These are phyloP conservation scores for Drosophila dives DNA, from an alignment of 2,888 invertebrate species.

Conservation along the genomic window DNA sequence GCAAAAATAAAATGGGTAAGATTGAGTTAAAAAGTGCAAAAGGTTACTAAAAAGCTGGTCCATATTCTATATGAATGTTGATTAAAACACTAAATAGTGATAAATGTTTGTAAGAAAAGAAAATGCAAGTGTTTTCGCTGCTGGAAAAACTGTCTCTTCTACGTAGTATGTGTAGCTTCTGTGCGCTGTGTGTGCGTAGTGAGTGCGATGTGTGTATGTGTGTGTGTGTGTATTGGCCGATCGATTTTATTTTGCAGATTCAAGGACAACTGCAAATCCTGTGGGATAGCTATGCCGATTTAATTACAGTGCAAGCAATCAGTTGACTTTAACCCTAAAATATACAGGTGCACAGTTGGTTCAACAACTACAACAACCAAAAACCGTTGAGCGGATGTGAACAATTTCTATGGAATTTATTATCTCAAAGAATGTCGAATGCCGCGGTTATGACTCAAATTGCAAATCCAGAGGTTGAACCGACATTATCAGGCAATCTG, in stretches of 20 bases:
- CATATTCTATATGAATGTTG: conserved; percentile 2
- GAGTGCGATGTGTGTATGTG: conserved; percentile 35
- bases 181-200: conserved; percentile 39
- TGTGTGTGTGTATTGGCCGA: conserved; percentile 71
- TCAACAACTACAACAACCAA: conserved; percentile 33
- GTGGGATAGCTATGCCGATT: conserved; percentile 56
- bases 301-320: conserved; percentile 12
- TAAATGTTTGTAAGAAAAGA: conserved; percentile 3
- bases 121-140: conserved; percentile 30
- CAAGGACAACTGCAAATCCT: conserved; percentile 75
- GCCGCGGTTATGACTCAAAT: conserved; percentile 66
- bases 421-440: conserved; percentile 61
- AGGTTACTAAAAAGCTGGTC: conserved; percentile 27
- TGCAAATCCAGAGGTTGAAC: conserved; percentile 58
- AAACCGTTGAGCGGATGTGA: conserved; percentile 50
- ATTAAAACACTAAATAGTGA: neutral
- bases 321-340: conserved; percentile 16
- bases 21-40: conserved; percentile 66
- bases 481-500: conserved; percentile 56
- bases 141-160: conserved; percentile 48
- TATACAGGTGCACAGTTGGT: conserved; percentile 9
- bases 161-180: conserved; percentile 50
- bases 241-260: conserved; percentile 81
- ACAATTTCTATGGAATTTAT: conserved; percentile 59
- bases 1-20: conserved; percentile 77